Conservation (phyloP, 2,113 vertebrate species). For the Alouatta palliata region DNA sequence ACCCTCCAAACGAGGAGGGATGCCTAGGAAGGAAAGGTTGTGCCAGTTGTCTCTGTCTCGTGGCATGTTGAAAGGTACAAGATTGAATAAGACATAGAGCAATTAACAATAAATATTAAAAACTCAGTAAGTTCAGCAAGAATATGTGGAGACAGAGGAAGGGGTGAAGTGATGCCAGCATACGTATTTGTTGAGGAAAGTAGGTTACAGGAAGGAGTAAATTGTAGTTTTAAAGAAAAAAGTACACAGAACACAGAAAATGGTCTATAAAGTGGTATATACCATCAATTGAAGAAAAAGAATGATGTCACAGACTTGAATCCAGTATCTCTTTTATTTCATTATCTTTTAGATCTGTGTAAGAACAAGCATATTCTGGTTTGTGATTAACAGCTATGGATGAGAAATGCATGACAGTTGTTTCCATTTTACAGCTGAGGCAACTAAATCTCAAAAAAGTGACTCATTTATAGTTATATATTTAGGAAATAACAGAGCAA, state of each 20-base stretch:
- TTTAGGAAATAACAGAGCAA: not conserved
- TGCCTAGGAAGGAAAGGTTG: rapidly evolving
- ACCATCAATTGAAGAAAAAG: not conserved
- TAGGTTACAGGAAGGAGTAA: not conserved
- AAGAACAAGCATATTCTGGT: not conserved
- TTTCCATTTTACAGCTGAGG: not conserved
- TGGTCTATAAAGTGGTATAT: not conserved
- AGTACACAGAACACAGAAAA: not conserved
- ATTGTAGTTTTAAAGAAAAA: not conserved
- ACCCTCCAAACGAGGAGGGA: not conserved
- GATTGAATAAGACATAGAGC: not conserved
- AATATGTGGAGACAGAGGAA: not conserved
- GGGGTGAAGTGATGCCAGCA: not conserved
- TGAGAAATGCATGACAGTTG: not conserved
- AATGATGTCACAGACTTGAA: not conserved
- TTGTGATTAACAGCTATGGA: not conserved
- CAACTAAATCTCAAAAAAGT: not conserved
- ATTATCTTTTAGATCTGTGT: not conserved
- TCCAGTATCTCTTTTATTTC: not conserved
- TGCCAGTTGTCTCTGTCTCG: not conserved
- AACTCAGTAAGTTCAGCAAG: not conserved
- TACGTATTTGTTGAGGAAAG: not conserved
- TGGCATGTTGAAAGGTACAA: not conserved
- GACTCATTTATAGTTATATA: not conserved
- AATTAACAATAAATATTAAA: not conserved